Evolutionary conservation across 2,888 invertebrate genomes (phyloP).

Genomic region (Lampropteryx suffumata): DNA sequence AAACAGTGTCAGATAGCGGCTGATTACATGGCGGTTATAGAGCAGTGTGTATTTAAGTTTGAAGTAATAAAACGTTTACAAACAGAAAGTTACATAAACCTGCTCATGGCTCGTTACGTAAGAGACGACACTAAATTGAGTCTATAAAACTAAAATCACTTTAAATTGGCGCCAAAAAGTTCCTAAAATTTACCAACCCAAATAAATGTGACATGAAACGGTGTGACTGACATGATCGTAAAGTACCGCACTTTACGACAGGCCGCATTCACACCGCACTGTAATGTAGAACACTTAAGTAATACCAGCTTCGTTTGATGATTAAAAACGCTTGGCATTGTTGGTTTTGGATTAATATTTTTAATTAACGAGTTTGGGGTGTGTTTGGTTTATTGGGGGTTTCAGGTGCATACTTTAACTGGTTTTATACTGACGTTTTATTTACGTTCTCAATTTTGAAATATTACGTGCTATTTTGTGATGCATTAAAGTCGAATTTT

Average conservation of each 20-base stretch:
- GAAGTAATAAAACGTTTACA: not conserved
- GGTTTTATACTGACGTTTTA: not conserved
- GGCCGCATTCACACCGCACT: conserved; percentile 22
- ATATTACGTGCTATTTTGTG: no score
- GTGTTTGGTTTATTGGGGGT: not conserved
- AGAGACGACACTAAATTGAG: conserved; percentile 13
- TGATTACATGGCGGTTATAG: no score
- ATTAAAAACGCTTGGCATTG: conserved; percentile 12
- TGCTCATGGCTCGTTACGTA: conserved; percentile 5
- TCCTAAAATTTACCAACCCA: conserved; percentile 19
- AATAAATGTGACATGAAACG: conserved; percentile 29
- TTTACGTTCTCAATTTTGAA: no score
- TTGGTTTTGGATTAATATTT: conserved; percentile 6
- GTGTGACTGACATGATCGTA: conserved; percentile 38
- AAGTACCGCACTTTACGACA: conserved; percentile 48
- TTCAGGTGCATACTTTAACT: not conserved
- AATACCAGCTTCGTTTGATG: conserved; percentile 1
- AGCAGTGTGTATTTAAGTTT: no score
- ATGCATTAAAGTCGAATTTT: no score
- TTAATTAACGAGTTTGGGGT: conserved; percentile 5
- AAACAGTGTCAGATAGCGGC: no score
- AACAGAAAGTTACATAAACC: not conserved
- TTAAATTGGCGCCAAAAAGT: conserved; percentile 25
- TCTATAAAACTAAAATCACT: conserved; percentile 26
- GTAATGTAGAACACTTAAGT: conserved; percentile 3